Evolutionary conservation across 2,797 vertebrate genomes (phyloP).

Genomic region (Clarias fuscus): DNA sequence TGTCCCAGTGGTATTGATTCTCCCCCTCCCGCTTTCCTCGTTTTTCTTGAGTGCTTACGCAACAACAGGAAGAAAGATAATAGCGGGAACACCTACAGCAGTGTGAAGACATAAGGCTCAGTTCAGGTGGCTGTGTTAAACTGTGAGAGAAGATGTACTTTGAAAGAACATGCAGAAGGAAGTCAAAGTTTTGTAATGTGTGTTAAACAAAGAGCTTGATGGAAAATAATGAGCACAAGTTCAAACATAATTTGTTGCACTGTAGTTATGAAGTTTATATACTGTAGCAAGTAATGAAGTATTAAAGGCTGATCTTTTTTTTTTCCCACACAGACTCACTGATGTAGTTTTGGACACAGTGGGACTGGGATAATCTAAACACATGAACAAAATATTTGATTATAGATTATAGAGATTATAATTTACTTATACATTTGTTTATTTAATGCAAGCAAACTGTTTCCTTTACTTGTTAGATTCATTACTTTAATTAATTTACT

Average conservation of each 20-base stretch:
- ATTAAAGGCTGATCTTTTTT: slow-evolving; percentile 5
- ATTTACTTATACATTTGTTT: background rate
- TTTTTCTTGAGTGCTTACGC: slow-evolving; percentile 18
- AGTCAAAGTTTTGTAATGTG: background rate
- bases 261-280: background rate
- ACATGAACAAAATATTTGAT: background rate
- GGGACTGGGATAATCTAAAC: background rate
- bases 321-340: background rate
- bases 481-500: background rate
- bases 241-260: background rate
- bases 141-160: background rate
- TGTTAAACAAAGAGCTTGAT: background rate
- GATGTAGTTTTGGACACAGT: background rate
- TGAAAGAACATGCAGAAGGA: background rate
- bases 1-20: slow-evolving; percentile 84
- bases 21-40: slow-evolving; percentile 42
- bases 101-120: slow-evolving; percentile 1
- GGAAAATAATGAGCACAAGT: background rate
- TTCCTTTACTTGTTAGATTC: background rate
- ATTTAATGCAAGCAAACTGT: background rate
- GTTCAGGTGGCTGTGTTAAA: background rate
- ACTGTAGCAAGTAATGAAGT: background rate
- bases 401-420: background rate
- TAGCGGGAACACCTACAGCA: slow-evolving; percentile 16
- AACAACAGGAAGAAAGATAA: slow-evolving; percentile 18